Conservation (phyloP, 2,888 invertebrate species). For the Acleris emargana region DNA sequence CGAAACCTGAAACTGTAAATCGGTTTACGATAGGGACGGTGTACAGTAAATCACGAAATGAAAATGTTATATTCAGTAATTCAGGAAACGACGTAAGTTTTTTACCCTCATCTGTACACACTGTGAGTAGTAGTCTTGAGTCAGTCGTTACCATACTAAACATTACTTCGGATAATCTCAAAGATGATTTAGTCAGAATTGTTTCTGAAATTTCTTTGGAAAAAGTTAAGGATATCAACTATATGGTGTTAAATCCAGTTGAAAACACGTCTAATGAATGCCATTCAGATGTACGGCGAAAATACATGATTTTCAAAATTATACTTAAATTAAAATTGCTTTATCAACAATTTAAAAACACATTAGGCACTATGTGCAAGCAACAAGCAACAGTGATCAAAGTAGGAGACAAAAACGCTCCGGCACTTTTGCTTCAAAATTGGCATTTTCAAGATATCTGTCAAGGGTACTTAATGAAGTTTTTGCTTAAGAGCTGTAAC, state of each 20-base stretch:
- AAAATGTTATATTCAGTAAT: neutral
- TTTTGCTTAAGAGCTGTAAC: constrained; percentile 45
- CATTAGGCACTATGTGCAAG: constrained; percentile 1
- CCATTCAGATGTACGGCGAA: neutral
- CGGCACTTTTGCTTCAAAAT: constrained; percentile 21
- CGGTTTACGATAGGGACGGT: neutral
- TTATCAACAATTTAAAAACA: constrained; percentile 9
- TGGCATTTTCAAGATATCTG: constrained; percentile 50
- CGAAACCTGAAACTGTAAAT: neutral
- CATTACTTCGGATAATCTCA: neutral
- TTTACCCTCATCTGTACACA: neutral
- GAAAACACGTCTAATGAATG: neutral
- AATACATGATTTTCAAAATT: neutral
- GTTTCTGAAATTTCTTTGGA: neutral
- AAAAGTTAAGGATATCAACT: neutral
- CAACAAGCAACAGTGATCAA: neutral
- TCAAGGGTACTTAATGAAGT: constrained; percentile 49
- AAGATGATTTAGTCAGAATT: neutral
- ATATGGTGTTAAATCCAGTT: neutral
- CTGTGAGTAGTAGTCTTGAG: neutral
- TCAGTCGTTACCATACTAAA: neutral
- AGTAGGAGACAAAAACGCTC: neutral
- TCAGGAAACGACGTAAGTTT: neutral
- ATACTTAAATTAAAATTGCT: constrained; percentile 5
- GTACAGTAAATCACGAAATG: constrained; percentile 1